Evolutionary conservation across 1,140 invertebrate species (phyloP), one percentile per base, ranked within the genome.

Genomic region (Drosophila watanabei): DNA sequence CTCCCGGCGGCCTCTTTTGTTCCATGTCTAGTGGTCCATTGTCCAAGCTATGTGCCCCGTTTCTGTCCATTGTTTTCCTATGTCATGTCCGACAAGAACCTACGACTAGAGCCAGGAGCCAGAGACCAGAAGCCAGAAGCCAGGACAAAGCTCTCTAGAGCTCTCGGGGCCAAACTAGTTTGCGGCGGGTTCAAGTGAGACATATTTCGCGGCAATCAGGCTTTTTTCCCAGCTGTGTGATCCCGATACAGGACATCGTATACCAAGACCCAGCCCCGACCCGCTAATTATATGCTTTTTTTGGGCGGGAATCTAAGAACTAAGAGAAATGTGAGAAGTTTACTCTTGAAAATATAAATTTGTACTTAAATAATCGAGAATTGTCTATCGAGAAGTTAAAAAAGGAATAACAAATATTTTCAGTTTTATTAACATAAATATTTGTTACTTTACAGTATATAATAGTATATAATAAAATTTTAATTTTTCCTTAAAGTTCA

Each of bases 41-140:
- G 54, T 57, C 33, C 51, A 6, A 18, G 30, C 24, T 16, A 28
- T 24, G 48, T 28, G 41, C 41, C 37, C 41, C 41, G 18, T 45
- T 10, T n/a, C 49, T n/a, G 33, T 58, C 33, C 49, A 57, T 64
- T 76, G 73, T 76, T 76, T 76, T 76, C 73, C 63, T 73, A 76
- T 76, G 73, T 76, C 73, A 76, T 76, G 73, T 76, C 43, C 69
- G 69, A 76, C 73, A 76, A 48, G 37, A 59, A 39, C 35, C 54
- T 57, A 39, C 54, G 54, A 57, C 54, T 57, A 39, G 52, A 24
- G 9, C 18, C 48, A 13, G 11, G 39, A 43, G 13, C 24, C 35
- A 14, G 20, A 63, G 16, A 24, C 32, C 33, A 14, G 30, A 30
- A 32, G 18, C 41, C 28, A 24, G 14, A 9, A 14, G 16, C 20